A percentile compares a stretch with the other conserved stretches of the same genome.
Conservation (phyloP, 2,113 vertebrate species). For the Sceloporus tristichus region DNA sequence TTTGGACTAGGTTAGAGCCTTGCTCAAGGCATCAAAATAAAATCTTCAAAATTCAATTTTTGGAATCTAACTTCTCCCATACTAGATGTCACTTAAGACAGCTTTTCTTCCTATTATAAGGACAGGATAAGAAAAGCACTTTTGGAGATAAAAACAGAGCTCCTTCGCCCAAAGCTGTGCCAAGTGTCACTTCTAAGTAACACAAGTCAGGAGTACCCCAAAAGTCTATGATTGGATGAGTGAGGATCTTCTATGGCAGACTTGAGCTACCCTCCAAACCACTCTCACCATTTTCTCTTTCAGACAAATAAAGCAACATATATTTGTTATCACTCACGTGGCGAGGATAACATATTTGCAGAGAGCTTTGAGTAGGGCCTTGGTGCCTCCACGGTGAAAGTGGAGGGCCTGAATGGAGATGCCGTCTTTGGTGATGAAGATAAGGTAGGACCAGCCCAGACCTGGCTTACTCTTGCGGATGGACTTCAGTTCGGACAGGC, state of each 20-base stretch:
- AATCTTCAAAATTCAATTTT: background rate
- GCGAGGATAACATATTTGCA: slow-evolving; percentile 87
- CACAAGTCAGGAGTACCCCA: background rate
- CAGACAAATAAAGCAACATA: background rate
- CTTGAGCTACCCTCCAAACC: background rate
- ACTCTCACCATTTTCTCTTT: background rate
- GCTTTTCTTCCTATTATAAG: background rate
- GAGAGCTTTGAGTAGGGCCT: slow-evolving; percentile 85
- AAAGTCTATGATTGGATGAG: background rate
- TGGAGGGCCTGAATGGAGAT: slow-evolving; percentile 89
- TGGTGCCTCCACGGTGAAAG: slow-evolving; percentile 91
- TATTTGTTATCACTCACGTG: slow-evolving; percentile 62
- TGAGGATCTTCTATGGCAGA: background rate
- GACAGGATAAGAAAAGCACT: background rate
- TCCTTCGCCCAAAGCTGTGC: no score
- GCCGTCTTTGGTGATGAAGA: slow-evolving; percentile 88
- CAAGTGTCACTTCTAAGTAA: background rate
- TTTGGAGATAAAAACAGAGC: no score
- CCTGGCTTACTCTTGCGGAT: slow-evolving; percentile 88
- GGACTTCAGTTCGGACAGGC: slow-evolving; percentile 90
- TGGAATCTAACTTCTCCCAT: background rate
- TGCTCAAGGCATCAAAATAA: background rate
- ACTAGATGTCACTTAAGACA: background rate
- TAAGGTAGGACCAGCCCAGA: slow-evolving; percentile 90
- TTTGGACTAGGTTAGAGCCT: background rate